phyloP scores from a whole-genome alignment of 2,888 invertebrate genomes.

The Carcina quercana region DNA sequence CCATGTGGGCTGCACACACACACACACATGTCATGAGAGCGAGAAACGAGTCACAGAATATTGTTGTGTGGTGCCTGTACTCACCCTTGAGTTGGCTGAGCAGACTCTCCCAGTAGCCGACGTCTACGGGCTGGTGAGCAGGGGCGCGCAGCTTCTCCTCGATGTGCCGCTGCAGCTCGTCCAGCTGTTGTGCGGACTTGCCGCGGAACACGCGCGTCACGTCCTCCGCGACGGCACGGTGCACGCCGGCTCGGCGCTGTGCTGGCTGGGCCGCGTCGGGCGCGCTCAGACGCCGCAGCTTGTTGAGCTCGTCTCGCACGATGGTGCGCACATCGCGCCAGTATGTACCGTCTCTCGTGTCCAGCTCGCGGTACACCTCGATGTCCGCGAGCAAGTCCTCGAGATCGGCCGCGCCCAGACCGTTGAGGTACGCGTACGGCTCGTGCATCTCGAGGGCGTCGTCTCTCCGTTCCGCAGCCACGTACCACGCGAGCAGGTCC shows the following conservation, averaged over 20 bases:
- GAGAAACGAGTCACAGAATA: no score
- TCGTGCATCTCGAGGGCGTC: slow-evolving; percentile 98
- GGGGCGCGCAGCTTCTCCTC: slow-evolving; percentile 89
- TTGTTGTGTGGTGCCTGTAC: background rate
- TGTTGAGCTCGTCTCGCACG: slow-evolving; percentile 93
- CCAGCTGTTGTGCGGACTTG: slow-evolving; percentile 91
- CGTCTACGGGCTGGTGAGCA: slow-evolving; percentile 93
- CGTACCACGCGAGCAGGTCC: slow-evolving; percentile 96
- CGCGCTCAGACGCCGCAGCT: slow-evolving; percentile 83
- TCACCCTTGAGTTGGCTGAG: slow-evolving; percentile 89
- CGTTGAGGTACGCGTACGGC: slow-evolving; percentile 95
- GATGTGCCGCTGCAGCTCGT: slow-evolving; percentile 88
- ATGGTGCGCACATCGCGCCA: slow-evolving; percentile 98
- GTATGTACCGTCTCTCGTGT: slow-evolving; percentile 92
- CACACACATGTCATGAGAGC: no score
- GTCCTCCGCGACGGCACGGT: slow-evolving; percentile 92
- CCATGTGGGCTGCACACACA: slow-evolving; percentile 86
- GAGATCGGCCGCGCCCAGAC: slow-evolving; percentile 90
- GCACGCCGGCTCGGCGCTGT: slow-evolving; percentile 87
- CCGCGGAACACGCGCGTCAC: slow-evolving; percentile 91
- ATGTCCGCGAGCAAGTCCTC: slow-evolving; percentile 98
- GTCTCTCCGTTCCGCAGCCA: slow-evolving; percentile 89
- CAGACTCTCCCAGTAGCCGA: slow-evolving; percentile 98
- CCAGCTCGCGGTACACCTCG: slow-evolving; percentile 93
- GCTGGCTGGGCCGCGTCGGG: slow-evolving; percentile 32